These are phyloP conservation scores for Sebastes minor DNA, from an alignment of 2,797 vertebrate genomes.

Conservation along the genomic window DNA sequence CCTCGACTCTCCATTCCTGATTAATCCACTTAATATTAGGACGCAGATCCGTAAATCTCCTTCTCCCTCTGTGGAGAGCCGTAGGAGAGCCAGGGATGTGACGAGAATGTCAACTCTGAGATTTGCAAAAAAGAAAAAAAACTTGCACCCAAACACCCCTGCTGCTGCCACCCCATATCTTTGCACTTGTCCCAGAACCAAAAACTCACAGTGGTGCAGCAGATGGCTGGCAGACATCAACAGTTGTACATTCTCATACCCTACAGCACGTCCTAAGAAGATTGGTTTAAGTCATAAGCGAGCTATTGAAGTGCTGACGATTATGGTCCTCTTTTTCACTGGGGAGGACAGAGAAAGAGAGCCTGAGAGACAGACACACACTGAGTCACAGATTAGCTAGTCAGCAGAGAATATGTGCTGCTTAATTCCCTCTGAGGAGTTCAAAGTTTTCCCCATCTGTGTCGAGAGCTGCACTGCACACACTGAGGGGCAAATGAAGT, in stretches of 20 bases:
- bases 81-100: constrained; percentile 62
- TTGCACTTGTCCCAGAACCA: constrained; percentile 38
- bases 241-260: constrained; percentile 32
- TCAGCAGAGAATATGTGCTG: constrained; percentile 58
- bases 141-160: constrained; percentile 18
- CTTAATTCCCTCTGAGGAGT: constrained; percentile 58
- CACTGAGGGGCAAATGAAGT: constrained; percentile 15
- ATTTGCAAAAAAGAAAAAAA: constrained; percentile 39
- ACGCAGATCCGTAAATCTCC: constrained; percentile 74
- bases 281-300: constrained; percentile 55
- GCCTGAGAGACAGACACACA: constrained; percentile 47
- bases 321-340: constrained; percentile 63
- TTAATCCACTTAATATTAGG: constrained; percentile 83
- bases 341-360: constrained; percentile 31
- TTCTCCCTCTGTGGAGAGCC: constrained; percentile 52
- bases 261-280: constrained; percentile 44
- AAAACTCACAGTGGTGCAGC: constrained; percentile 23
- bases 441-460: constrained; percentile 39
- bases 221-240: constrained; percentile 45
- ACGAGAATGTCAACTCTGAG: constrained; percentile 66
- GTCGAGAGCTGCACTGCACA: constrained; percentile 3
- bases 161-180: constrained; percentile 23
- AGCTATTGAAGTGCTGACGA: constrained; percentile 61
- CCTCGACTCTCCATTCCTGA: constrained; percentile 74
- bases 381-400: constrained; percentile 62